phyloP scores from a whole-genome alignment of 2,888 invertebrate species.

The Nasonovia ribisnigri region DNA sequence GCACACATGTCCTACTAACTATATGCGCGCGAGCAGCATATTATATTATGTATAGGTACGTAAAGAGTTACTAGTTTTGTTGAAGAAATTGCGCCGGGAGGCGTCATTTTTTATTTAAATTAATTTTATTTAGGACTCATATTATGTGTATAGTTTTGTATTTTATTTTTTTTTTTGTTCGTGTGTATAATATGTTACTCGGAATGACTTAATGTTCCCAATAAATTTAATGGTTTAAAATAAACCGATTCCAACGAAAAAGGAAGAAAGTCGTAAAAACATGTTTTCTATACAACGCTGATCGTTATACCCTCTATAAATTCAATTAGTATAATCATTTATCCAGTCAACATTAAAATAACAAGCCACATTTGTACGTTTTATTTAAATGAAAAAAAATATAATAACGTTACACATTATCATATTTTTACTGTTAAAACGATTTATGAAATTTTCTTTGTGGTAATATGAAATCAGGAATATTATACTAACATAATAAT shows the following conservation, averaged over 20 bases:
- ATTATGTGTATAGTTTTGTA: slow-evolving; percentile 33
- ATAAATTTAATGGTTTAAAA: slow-evolving; percentile 56
- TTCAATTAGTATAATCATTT: slow-evolving; percentile 55
- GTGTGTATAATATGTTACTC: background rate
- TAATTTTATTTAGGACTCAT: slow-evolving; percentile 32
- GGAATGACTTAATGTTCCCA: slow-evolving; percentile 52
- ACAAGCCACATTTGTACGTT: slow-evolving; percentile 32
- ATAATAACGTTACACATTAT: slow-evolving; percentile 12
- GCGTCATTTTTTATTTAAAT: slow-evolving; percentile 58
- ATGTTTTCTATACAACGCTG: slow-evolving; percentile 9
- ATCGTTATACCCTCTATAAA: slow-evolving; percentile 47
- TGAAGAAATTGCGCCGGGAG: slow-evolving; percentile 54
- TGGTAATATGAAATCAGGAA: background rate
- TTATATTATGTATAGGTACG: background rate
- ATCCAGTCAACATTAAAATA: slow-evolving; percentile 38
- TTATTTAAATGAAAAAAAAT: slow-evolving; percentile 6
- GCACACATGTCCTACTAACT: background rate
- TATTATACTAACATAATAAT: background rate
- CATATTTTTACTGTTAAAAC: slow-evolving; percentile 30
- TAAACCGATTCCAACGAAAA: slow-evolving; percentile 40
- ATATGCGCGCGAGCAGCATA: background rate
- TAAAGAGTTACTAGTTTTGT: slow-evolving; percentile 17
- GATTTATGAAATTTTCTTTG: slow-evolving; percentile 31
- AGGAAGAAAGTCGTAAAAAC: slow-evolving; percentile 58
- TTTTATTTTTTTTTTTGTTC: background rate